Percentiles rank a stretch among this genome's conserved stretches.
phyloP scores from a whole-genome alignment of 2,888 invertebrate genomes.

The Papilio protenor region DNA sequence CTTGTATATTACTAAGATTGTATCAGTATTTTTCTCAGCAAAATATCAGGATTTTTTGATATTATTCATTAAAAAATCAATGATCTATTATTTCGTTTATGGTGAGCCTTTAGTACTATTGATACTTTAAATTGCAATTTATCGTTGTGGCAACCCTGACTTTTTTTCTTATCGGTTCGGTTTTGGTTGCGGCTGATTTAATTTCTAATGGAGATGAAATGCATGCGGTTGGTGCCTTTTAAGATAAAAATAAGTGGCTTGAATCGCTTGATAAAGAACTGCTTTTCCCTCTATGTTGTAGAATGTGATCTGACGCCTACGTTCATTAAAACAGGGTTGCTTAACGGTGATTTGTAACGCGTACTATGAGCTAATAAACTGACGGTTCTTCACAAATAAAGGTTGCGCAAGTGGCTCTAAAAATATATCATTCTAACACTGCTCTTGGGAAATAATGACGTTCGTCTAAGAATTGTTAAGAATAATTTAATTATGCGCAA shows the following conservation, averaged over 20 bases:
- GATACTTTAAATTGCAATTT: background rate
- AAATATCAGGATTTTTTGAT: too few relatives aligned
- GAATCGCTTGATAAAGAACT: constrained; percentile 13
- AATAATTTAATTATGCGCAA: background rate
- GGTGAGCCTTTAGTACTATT: background rate
- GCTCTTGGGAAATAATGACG: background rate
- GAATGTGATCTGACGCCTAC: constrained; percentile 17
- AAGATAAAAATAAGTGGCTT: constrained; percentile 28
- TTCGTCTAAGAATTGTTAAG: background rate
- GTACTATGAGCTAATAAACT: background rate
- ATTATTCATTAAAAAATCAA: too few relatives aligned
- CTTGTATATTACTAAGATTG: background rate
- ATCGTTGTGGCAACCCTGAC: constrained; percentile 9
- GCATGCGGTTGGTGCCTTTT: constrained; percentile 3
- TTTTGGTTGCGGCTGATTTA: constrained; percentile 10
- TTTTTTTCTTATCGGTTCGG: background rate
- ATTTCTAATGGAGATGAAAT: constrained; percentile 33
- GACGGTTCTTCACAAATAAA: background rate
- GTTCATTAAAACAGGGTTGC: background rate
- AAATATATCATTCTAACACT: background rate
- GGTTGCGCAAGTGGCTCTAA: constrained; percentile 15
- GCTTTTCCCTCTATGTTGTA: constrained; percentile 23
- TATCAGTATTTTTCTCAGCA: too few relatives aligned
- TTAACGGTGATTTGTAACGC: background rate
- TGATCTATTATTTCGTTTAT: too few relatives aligned